phyloP scores from a whole-genome alignment of 2,888 invertebrate genomes.

The Agonopterix heracliana region DNA sequence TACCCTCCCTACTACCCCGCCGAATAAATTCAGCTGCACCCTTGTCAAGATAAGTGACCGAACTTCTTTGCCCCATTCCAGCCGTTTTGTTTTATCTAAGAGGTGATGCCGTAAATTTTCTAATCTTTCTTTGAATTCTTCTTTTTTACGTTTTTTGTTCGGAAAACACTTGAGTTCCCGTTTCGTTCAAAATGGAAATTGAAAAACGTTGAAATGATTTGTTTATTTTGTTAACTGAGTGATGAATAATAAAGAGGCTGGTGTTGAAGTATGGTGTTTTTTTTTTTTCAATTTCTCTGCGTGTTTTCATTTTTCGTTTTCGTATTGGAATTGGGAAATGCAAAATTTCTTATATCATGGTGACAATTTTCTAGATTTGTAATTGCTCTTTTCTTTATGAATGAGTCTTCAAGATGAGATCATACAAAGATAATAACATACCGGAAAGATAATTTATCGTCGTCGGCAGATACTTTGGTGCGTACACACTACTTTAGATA shows the following conservation, averaged over 20 bases:
- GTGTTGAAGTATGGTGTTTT: too few species aligned
- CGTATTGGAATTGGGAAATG: too few species aligned
- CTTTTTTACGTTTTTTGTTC: conserved; percentile 9
- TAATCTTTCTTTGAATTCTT: conserved; percentile 44
- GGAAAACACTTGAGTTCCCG: conserved; percentile 12
- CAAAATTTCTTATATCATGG: too few species aligned
- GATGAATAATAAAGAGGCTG: background rate
- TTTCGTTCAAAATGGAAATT: conserved; percentile 1
- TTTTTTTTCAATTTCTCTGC: too few species aligned
- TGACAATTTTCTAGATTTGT: too few species aligned
- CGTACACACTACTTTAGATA: too few species aligned
- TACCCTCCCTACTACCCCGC: conserved; percentile 7
- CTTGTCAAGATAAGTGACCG: conserved; percentile 32
- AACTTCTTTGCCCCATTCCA: conserved; percentile 24
- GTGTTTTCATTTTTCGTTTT: too few species aligned
- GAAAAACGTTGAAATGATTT: conserved; percentile 1
- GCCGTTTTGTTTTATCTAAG: conserved; percentile 24
- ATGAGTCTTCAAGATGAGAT: too few species aligned
- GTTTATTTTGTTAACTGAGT: background rate
- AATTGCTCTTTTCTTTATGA: too few species aligned
- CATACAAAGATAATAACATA: too few species aligned
- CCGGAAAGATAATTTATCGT: too few species aligned
- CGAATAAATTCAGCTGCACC: conserved; percentile 14
- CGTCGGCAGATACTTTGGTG: too few species aligned
- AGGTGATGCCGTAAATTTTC: conserved; percentile 50